Base-by-base conservation (phyloP, 2,888 invertebrate species). In the Brachyopa scutellaris region DNA sequence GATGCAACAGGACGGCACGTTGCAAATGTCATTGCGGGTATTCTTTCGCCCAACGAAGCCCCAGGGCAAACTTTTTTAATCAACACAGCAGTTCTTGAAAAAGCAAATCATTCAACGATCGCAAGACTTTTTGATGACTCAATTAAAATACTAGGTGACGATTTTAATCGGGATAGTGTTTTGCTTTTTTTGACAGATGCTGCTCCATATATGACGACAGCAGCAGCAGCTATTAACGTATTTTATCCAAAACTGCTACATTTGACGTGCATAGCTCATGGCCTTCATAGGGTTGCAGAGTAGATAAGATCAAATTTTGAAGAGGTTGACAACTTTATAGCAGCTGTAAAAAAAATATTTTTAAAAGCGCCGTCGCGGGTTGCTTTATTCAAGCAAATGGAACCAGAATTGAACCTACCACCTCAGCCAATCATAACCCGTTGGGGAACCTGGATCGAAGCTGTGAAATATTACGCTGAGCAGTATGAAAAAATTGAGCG, bases 221-320 rank as follows among this genome's bases (percentile, higher is more conserved):
- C 86, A 15, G 85, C 67, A 3, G 36, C 61, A 57, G 84, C 76
- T 47, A 70, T 87, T 26, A 84, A 85, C 78, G 76, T 73, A 7
- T 84, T 86, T 33, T 88, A 86, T 67, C 80, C 84, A 4, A 85
- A 86, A 62, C 45, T 88, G 57, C 49, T 86, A 6, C 87, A 88
- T 73, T 33, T 85, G 13, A 88, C 87, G 21, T 88, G 87, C 77
- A 42, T 88, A 47, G 86, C 86, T 13, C 87, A 87, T 82, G 87
- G 79, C 13, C 31, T 88, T 4, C 85, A 87, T 72, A 53, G 85
- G 45, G 85, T 88, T 13, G 85, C 85, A 8, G 87, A 88, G 84
- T 2, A 5, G 9, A 33, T 33, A 9, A 33, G 33, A 33, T 5
- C 9, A 33, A 5, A n/a, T 9, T 33, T 33, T 9, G 9, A 2